These are phyloP conservation scores for Paedocypris sp. DNA, from an alignment of 2,113 vertebrate species.

Conservation along the genomic window DNA sequence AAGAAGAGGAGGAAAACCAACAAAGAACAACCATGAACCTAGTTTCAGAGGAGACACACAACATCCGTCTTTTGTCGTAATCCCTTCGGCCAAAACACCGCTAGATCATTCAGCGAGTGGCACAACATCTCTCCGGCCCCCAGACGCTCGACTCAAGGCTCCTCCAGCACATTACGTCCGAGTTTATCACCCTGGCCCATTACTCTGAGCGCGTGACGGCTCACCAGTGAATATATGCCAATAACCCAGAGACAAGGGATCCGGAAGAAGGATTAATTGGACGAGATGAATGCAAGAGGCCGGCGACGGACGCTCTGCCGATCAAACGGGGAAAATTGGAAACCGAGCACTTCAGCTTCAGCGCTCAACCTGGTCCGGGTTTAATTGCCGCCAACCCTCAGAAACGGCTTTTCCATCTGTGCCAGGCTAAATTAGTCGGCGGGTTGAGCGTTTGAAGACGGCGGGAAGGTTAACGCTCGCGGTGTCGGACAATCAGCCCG, in stretches of 20 bases:
- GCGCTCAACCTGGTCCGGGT: neutral
- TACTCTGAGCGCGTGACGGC: neutral
- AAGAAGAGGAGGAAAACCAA: too few relatives aligned
- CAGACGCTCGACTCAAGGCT: conserved; percentile 8
- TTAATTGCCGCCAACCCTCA: neutral
- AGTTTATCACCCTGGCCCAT: too few relatives aligned
- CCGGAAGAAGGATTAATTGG: neutral
- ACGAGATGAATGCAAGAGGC: neutral
- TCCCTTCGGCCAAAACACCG: conserved; percentile 5
- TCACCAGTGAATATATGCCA: neutral
- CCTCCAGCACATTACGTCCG: neutral
- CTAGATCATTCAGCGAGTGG: neutral
- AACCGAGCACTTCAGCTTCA: neutral
- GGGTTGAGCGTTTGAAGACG: conserved; percentile 6
- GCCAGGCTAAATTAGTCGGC: conserved; percentile 3
- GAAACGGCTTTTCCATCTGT: neutral
- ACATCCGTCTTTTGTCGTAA: conserved; percentile 2
- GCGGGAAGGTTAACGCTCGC: conserved; percentile 1
- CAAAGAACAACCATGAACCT: too few relatives aligned
- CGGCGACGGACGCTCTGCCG: neutral
- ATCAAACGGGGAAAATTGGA: neutral
- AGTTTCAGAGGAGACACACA: conserved; percentile 3
- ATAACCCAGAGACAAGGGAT: neutral
- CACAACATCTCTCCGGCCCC: neutral
- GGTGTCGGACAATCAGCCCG: neutral